Conservation (phyloP, 2,113 vertebrate genomes). For the Bucco capensis region DNA sequence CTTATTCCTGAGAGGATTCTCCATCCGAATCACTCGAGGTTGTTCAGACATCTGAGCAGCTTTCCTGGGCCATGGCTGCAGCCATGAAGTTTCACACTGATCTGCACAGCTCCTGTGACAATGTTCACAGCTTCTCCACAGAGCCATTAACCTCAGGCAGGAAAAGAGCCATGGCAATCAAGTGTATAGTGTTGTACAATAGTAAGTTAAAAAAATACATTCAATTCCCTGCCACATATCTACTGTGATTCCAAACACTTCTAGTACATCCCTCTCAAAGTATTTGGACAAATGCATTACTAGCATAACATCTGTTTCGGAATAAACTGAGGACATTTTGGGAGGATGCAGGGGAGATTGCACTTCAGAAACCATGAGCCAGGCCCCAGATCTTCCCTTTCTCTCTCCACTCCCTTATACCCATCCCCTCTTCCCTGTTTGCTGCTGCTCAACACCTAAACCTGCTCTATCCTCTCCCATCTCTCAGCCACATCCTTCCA, state of each 20-base stretch:
- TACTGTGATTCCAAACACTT: background rate
- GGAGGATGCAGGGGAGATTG: background rate
- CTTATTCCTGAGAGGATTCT: background rate
- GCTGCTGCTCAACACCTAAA: background rate
- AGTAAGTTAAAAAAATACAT: background rate
- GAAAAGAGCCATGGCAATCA: background rate
- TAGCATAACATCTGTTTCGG: background rate
- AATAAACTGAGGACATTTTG: background rate
- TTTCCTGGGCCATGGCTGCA: background rate
- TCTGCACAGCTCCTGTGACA: background rate
- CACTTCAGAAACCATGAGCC: background rate
- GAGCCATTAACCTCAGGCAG: background rate
- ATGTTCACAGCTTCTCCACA: background rate
- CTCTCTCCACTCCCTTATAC: background rate
- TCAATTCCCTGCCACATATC: background rate
- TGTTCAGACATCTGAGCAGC: background rate
- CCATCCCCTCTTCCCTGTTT: background rate
- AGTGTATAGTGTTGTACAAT: background rate
- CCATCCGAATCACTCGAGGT: background rate
- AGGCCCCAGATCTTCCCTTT: background rate
- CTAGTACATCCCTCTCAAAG: background rate
- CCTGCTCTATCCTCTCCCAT: too few species aligned
- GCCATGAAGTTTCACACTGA: background rate
- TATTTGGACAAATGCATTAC: background rate
- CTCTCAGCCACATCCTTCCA: background rate